Evolutionary conservation across 2,113 vertebrate species (phyloP).

Genomic region (Stomatorhinus ivindoensis): DNA sequence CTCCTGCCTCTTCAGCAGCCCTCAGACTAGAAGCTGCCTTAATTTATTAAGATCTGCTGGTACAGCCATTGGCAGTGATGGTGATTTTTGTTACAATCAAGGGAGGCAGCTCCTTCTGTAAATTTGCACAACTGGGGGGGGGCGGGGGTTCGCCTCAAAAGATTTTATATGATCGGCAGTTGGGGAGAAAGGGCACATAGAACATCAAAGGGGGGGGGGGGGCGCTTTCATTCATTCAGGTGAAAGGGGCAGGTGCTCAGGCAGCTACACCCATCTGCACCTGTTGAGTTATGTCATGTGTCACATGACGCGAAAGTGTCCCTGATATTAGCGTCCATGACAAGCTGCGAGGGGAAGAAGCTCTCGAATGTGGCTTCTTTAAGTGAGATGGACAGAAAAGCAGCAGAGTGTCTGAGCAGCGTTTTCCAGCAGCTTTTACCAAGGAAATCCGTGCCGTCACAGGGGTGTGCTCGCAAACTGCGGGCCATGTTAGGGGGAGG

Average conservation of each 20-base stretch:
- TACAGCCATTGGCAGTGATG: neutral
- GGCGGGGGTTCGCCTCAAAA: neutral
- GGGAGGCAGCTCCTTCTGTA: neutral
- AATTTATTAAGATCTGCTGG: neutral
- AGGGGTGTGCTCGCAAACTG: neutral
- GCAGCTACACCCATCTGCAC: neutral
- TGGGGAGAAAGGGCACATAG: neutral
- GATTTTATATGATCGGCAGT: neutral
- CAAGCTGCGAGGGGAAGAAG: neutral
- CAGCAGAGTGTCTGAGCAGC: neutral
- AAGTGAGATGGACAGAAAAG: neutral
- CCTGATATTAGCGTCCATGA: neutral
- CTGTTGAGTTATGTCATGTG: neutral
- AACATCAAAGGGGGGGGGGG: neutral
- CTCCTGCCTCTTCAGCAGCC: neutral
- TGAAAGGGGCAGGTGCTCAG: neutral
- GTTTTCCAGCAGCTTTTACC: neutral
- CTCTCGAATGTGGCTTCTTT: neutral
- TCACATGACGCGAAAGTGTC: neutral
- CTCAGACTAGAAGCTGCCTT: neutral
- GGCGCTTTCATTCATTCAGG: neutral
- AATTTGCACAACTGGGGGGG: neutral
- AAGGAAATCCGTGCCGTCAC: neutral
- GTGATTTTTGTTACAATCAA: neutral
- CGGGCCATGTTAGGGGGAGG: neutral